Evolutionary conservation across 2,888 invertebrate genomes (phyloP).

Genomic region (Idaea straminata): DNA sequence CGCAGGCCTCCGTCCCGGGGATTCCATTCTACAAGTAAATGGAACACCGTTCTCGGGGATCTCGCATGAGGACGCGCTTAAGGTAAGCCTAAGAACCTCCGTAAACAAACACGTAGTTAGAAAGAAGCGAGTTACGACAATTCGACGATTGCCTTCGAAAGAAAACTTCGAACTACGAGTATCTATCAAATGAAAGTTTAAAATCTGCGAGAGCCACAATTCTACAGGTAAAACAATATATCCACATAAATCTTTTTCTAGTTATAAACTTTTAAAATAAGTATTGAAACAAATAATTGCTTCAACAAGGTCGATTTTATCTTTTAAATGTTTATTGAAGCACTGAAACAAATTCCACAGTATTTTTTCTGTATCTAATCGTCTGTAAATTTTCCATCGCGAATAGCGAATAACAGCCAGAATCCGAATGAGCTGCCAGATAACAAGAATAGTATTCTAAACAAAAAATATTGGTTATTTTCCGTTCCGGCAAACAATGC

Average conservation of each 20-base stretch:
- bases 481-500: background rate
- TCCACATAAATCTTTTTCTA: no score
- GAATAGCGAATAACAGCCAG: background rate
- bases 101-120: conserved; percentile 7
- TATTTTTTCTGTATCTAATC: background rate
- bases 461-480: background rate
- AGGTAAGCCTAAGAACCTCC: conserved; percentile 78
- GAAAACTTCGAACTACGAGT: no score
- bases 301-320: background rate
- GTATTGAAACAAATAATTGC: no score
- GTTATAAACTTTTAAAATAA: no score
- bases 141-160: conserved; percentile 3
- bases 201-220: no score
- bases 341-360: background rate
- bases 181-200: no score
- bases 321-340: background rate
- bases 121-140: background rate
- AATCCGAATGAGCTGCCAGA: background rate
- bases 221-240: no score
- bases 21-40: conserved; percentile 97
- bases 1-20: conserved; percentile 93
- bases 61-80: conserved; percentile 95
- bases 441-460: background rate
- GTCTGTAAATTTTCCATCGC: background rate
- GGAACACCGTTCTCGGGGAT: conserved; percentile 96